phyloP scores from a whole-genome alignment of 2,113 vertebrate species.

The Channa argus region DNA sequence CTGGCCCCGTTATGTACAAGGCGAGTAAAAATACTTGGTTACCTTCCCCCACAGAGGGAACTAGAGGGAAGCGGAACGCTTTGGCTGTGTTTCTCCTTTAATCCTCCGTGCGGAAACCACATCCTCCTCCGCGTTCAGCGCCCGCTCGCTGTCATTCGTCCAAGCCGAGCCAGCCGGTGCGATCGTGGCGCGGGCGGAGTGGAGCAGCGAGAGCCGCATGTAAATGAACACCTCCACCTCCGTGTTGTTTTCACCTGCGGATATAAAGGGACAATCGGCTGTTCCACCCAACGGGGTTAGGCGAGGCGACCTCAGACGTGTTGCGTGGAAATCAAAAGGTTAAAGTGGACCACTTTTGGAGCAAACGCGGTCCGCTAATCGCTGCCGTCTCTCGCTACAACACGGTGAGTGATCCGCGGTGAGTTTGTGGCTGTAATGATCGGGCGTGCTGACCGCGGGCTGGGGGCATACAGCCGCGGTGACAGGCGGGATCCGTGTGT shows the following conservation, averaged over 20 bases:
- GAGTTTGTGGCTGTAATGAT: constrained; percentile 37
- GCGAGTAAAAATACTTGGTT: no score
- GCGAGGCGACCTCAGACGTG: constrained; percentile 19
- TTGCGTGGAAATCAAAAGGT: constrained; percentile 16
- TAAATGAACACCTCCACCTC: constrained; percentile 67
- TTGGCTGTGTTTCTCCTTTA: constrained; percentile 62
- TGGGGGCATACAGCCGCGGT: constrained; percentile 21
- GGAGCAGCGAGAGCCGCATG: constrained; percentile 74
- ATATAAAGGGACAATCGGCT: constrained; percentile 12
- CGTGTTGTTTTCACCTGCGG: constrained; percentile 53
- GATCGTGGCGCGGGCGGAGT: constrained; percentile 80
- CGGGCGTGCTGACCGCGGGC: constrained; percentile 10
- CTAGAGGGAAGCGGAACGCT: constrained; percentile 42
- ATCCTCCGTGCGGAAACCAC: constrained; percentile 78
- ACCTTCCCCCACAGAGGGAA: no score
- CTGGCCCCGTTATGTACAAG: no score
- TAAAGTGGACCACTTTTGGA: constrained; percentile 49
- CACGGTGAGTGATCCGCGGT: constrained; percentile 74
- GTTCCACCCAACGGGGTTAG: constrained; percentile 13
- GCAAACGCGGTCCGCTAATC: constrained; percentile 26
- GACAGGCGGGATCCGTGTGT: constrained; percentile 15
- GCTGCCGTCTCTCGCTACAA: constrained; percentile 43
- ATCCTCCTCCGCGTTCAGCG: constrained; percentile 42
- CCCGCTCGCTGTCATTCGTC: constrained; percentile 80
- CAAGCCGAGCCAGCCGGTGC: constrained; percentile 67